Evolutionary conservation across 1,140 invertebrate genomes (phyloP).

Genomic region (Drusus annulatus): DNA sequence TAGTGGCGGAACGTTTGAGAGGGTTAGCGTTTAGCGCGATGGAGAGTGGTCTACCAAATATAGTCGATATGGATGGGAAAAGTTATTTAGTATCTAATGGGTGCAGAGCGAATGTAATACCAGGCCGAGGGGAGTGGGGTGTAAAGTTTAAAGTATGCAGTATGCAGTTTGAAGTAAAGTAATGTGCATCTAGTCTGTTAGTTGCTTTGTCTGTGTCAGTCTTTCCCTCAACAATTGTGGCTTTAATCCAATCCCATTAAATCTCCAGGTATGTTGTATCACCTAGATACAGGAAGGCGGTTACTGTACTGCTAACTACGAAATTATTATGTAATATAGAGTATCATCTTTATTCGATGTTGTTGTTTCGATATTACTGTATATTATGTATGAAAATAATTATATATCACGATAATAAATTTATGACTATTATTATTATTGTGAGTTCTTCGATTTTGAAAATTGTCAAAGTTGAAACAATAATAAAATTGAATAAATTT

Average conservation of each 20-base stretch:
- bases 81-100: constrained; percentile 31
- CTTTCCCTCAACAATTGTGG: constrained; percentile 14
- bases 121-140: neutral
- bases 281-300: constrained; percentile 2
- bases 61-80: neutral
- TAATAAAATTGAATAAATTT: constrained; percentile 54
- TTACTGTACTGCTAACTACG: constrained; percentile 27
- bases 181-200: constrained; percentile 35
- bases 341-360: constrained; percentile 57
- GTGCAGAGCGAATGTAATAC: neutral
- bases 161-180: constrained; percentile 11
- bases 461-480: constrained; percentile 51
- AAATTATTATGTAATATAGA: constrained; percentile 49
- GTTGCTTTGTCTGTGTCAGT: constrained; percentile 34
- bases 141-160: neutral
- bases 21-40: neutral
- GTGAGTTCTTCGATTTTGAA: constrained; percentile 55
- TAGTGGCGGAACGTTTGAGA: too few species aligned
- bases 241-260: constrained; percentile 5
- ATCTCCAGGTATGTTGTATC: constrained; percentile 16
- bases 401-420: constrained; percentile 45
- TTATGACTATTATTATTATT: constrained; percentile 41
- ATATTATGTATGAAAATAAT: constrained; percentile 49
- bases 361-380: constrained; percentile 57
- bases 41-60: constrained; percentile 25